Percentiles rank a stretch among this genome's conserved stretches.
Conservation (phyloP, 2,797 vertebrate species). For the Odontamblyopus rebecca region DNA sequence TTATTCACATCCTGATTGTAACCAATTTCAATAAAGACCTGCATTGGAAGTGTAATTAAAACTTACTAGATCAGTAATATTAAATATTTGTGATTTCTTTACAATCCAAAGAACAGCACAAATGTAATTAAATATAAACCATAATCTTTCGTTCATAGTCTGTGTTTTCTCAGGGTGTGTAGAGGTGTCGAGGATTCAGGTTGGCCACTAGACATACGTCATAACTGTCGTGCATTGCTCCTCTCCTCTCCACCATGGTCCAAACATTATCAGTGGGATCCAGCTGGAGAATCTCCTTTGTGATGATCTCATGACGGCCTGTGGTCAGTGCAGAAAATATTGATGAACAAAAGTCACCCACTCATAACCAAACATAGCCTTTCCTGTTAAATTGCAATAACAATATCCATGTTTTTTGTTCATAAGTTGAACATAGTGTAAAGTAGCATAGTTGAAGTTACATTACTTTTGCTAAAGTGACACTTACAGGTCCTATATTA, state of each 20-base stretch:
- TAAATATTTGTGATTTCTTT: not conserved
- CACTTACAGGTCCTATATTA: no score
- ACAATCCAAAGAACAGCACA: not conserved
- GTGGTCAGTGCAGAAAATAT: slow-evolving; percentile 57
- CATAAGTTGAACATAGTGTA: no score
- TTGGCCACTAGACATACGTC: slow-evolving; percentile 88
- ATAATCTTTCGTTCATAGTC: slow-evolving; percentile 18
- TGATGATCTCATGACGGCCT: slow-evolving; percentile 90
- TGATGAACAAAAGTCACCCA: slow-evolving; percentile 14
- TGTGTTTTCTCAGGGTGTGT: slow-evolving; percentile 69
- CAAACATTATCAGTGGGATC: slow-evolving; percentile 86
- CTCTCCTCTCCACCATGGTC: slow-evolving; percentile 81
- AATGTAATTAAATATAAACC: slow-evolving; percentile 4
- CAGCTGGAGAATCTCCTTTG: slow-evolving; percentile 87
- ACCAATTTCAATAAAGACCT: no score
- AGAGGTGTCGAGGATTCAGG: slow-evolving; percentile 87
- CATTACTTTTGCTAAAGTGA: no score
- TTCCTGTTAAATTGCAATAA: no score
- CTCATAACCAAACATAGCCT: no score
- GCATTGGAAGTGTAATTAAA: no score
- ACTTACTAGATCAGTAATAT: not conserved
- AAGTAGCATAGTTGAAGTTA: no score
- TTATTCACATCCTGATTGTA: no score
- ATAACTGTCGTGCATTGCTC: slow-evolving; percentile 88
- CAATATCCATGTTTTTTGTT: no score